Conservation (phyloP, 2,113 vertebrate genomes). For the Sylvia atricapilla region DNA sequence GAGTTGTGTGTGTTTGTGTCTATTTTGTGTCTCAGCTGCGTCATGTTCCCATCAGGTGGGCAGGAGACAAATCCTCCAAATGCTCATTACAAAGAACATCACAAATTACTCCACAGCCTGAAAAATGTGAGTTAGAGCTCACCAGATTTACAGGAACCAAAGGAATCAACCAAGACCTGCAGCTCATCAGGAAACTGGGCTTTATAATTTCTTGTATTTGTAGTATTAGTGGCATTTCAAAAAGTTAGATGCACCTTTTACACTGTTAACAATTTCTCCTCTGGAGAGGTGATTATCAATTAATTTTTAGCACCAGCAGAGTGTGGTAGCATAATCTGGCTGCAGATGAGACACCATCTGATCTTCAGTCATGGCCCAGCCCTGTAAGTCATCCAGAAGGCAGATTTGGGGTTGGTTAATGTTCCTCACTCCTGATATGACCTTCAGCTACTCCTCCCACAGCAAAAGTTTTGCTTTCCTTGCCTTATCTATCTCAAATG, state of each 20-base stretch:
- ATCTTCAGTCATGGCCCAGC: not conserved
- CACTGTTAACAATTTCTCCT: not conserved
- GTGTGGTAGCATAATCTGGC: not conserved
- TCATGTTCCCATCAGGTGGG: not conserved
- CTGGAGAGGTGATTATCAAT: not conserved
- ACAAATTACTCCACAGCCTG: not conserved
- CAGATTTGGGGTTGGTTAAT: not conserved
- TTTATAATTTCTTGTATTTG: not conserved
- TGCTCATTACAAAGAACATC: not conserved
- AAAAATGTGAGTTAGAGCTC: not conserved
- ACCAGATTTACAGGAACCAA: not conserved
- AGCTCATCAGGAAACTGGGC: not conserved
- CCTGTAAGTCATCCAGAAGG: not conserved
- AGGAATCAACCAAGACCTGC: not conserved
- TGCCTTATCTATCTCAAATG: not conserved
- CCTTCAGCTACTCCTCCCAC: not conserved
- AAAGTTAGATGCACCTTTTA: not conserved
- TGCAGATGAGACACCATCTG: not conserved
- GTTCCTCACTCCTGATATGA: not conserved
- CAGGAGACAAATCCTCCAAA: not conserved
- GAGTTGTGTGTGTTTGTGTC: not conserved
- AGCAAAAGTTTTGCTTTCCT: not conserved
- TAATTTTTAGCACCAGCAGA: not conserved
- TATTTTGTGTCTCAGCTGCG: not conserved
- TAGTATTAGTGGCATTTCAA: not conserved